Evolutionary conservation across 2,888 invertebrate genomes (phyloP).

Genomic region (Andrena bucephala): DNA sequence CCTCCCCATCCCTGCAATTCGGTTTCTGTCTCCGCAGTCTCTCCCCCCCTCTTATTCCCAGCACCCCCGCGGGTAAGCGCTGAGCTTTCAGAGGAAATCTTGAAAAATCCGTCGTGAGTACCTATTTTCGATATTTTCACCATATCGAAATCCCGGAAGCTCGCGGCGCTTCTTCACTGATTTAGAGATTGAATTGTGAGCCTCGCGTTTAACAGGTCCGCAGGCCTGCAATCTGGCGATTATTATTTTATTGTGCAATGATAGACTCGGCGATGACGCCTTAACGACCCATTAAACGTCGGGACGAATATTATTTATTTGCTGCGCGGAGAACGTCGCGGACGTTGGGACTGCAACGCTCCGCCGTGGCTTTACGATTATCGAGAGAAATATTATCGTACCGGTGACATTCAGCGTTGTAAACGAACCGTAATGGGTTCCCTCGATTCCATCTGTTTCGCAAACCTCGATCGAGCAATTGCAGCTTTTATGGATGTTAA

Average conservation of each 20-base stretch:
- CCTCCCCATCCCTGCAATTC: constrained; percentile 1
- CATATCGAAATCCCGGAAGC: background rate
- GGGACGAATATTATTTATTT: constrained; percentile 21
- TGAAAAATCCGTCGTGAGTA: too few species aligned
- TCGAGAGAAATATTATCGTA: constrained; percentile 11
- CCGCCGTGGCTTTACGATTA: background rate
- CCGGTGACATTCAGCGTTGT: constrained; percentile 4
- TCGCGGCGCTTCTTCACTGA: background rate
- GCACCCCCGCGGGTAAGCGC: too few species aligned
- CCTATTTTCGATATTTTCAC: too few species aligned
- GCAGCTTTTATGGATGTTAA: background rate
- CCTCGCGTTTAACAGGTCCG: background rate
- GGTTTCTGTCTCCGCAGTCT: background rate
- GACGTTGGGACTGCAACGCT: constrained; percentile 1
- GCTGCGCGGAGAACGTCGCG: background rate
- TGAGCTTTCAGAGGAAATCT: too few species aligned
- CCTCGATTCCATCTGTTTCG: background rate
- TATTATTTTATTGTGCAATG: constrained; percentile 4
- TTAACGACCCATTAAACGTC: constrained; percentile 12
- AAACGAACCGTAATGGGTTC: background rate
- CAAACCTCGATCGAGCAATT: background rate
- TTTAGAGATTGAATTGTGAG: background rate
- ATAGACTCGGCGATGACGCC: background rate
- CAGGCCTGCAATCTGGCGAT: background rate
- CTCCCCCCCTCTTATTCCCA: too few species aligned